Percentiles rank a stretch among this genome's conserved stretches.
Evolutionary conservation across 2,888 invertebrate species (phyloP).

Genomic region (Ormyrus nitidulus): DNA sequence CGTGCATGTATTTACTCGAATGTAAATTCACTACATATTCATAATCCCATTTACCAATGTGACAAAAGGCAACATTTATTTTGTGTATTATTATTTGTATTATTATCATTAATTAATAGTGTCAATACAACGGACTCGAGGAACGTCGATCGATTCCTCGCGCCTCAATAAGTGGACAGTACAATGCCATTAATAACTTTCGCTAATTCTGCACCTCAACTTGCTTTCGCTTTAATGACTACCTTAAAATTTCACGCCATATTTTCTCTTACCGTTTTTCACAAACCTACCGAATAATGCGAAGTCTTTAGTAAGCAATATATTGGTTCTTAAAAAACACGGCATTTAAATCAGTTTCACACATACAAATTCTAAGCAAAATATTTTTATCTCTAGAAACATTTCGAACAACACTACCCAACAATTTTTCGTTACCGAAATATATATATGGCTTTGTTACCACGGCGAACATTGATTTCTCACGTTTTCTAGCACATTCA

Average conservation of each 20-base stretch:
- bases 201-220: slow-evolving; percentile 10
- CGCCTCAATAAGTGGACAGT: slow-evolving; percentile 37
- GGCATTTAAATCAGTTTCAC: neutral
- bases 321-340: slow-evolving; percentile 15
- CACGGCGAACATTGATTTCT: no score
- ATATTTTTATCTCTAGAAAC: no score
- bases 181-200: slow-evolving; percentile 31
- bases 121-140: slow-evolving; percentile 25
- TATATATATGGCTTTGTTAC: no score
- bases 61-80: slow-evolving; percentile 72
- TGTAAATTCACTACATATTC: slow-evolving; percentile 62
- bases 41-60: slow-evolving; percentile 60
- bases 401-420: no score
- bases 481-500: no score
- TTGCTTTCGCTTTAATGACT: neutral
- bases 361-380: no score
- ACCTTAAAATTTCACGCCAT: slow-evolving; percentile 9
- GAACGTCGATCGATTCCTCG: slow-evolving; percentile 33
- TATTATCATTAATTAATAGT: slow-evolving; percentile 59
- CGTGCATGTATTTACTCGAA: slow-evolving; percentile 55
- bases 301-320: slow-evolving; percentile 16
- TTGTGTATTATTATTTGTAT: slow-evolving; percentile 61
- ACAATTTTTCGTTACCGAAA: no score
- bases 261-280: slow-evolving; percentile 5
- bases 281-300: slow-evolving; percentile 3